Evolutionary conservation across 2,888 invertebrate species (phyloP).

Genomic region (Neuroscelio doddi): DNA sequence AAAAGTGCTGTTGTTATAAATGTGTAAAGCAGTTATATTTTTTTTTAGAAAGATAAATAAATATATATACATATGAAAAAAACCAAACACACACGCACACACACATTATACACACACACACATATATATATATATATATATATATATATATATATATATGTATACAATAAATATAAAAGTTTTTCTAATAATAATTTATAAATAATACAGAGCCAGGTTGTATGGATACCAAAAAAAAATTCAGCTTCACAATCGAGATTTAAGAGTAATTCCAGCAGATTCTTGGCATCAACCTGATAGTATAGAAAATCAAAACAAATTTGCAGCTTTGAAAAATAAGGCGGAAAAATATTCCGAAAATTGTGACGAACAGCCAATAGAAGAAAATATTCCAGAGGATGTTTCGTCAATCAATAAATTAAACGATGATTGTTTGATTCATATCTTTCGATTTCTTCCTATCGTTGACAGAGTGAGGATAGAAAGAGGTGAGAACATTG

Average conservation of each 20-base stretch:
- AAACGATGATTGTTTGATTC: conserved; percentile 75
- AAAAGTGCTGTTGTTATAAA: too few species aligned
- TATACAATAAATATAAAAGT: too few species aligned
- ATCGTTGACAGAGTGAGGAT: conserved; percentile 74
- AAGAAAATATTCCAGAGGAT: conserved; percentile 28
- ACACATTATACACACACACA: too few species aligned
- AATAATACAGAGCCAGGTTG: conserved; percentile 52
- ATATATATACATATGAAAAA: too few species aligned
- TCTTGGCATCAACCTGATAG: conserved; percentile 77
- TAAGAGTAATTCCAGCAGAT: conserved; percentile 76
- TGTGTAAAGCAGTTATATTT: too few species aligned
- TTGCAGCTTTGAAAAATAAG: conserved; percentile 48
- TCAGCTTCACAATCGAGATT: conserved; percentile 61
- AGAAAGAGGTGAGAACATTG: conserved; percentile 72
- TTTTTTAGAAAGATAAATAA: too few species aligned
- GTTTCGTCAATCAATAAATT: conserved; percentile 71
- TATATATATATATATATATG: too few species aligned
- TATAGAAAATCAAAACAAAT: conserved; percentile 61
- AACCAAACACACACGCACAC: too few species aligned
- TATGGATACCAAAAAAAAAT: conserved; percentile 57
- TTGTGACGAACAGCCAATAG: conserved; percentile 35
- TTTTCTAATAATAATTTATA: conserved; percentile 7
- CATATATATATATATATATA: too few species aligned
- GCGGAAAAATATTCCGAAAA: conserved; percentile 31
- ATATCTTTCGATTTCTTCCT: conserved; percentile 74